Base-by-base conservation (phyloP, 2,113 vertebrate genomes). In the Delphinus delphis region DNA sequence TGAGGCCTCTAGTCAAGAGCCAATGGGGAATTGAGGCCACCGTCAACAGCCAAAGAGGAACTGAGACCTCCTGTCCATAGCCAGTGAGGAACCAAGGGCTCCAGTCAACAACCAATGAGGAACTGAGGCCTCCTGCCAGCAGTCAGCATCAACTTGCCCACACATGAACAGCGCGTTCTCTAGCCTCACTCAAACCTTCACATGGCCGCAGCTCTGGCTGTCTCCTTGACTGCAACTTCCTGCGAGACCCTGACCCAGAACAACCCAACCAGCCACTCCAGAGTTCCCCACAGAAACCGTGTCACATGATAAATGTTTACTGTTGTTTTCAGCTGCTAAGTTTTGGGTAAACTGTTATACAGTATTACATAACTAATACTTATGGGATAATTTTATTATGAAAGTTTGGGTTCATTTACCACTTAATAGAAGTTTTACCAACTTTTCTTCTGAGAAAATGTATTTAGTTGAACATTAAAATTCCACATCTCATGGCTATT, bases 381-480 rank as follows among this genome's bases (percentile, higher is more conserved):
- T 31, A 60, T 13, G 4, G 25, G 21, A 3, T 76, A 55, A 82
- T 67, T 96, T 60, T 74, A 41, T 83, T 38, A 77, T 50, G 3
- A 73, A 85, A 74, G 26, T 67, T 33, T 65, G 1, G 25, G 33
- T 77, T 47, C 67, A 60, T 92, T 92, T 25, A 83, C 28, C 12
- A 44, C 5, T 71, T 21, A 62, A 70, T 6, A 14, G 20, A 67
- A 65, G 41, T 41, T 41, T 41, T 41, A 41, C 47, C 53, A 83
- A 28, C 6, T 25, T 96, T 91, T 96, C 89, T 74, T 77, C 7
- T 95, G 53, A 94, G 88, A 96, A 98, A 96, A 50, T 93, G 26
- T 71, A 44, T 83, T 90, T 95, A 93, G 97, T 96, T 98, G 92
- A 63, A 97, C 95, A 92, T 55, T 94, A 83, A 96, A 90, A 92